Evolutionary conservation across 2,113 vertebrate genomes (phyloP).

Genomic region (human): DNA sequence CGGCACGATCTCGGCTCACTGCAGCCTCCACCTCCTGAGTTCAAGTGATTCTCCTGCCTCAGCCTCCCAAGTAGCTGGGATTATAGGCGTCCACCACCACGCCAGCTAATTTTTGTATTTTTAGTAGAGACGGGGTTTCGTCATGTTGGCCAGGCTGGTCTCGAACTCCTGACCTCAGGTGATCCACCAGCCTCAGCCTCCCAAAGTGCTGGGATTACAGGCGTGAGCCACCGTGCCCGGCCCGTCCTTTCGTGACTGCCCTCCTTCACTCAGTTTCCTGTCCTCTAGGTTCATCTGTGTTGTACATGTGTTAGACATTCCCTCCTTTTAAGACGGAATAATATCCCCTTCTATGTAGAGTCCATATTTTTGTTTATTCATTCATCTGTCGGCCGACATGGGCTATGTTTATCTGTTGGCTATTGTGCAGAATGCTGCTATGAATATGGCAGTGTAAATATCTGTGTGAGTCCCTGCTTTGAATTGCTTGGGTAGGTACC

Average conservation of each 20-base stretch:
- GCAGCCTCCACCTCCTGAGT: too few species aligned
- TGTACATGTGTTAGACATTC: neutral
- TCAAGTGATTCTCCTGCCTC: too few species aligned
- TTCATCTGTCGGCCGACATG: neutral
- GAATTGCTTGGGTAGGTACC: neutral
- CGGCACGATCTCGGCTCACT: rapidly evolving
- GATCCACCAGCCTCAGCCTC: too few species aligned
- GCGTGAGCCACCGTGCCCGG: too few species aligned
- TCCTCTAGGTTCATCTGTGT: neutral
- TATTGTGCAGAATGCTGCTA: neutral
- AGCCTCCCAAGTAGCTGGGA: too few species aligned
- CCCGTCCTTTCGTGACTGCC: neutral
- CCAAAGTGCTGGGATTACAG: too few species aligned
- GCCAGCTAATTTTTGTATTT: too few species aligned
- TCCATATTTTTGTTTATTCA: neutral
- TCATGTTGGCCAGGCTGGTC: too few species aligned
- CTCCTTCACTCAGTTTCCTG: neutral
- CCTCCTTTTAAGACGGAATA: neutral
- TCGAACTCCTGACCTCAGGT: too few species aligned
- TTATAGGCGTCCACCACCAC: too few species aligned
- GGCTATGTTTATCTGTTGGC: neutral
- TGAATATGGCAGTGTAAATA: neutral
- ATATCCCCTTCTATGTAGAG: too few species aligned
- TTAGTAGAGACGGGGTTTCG: too few species aligned
- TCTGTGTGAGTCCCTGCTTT: neutral